Base-by-base conservation (phyloP, 2,113 vertebrate genomes). In the Platichthys flesus region DNA sequence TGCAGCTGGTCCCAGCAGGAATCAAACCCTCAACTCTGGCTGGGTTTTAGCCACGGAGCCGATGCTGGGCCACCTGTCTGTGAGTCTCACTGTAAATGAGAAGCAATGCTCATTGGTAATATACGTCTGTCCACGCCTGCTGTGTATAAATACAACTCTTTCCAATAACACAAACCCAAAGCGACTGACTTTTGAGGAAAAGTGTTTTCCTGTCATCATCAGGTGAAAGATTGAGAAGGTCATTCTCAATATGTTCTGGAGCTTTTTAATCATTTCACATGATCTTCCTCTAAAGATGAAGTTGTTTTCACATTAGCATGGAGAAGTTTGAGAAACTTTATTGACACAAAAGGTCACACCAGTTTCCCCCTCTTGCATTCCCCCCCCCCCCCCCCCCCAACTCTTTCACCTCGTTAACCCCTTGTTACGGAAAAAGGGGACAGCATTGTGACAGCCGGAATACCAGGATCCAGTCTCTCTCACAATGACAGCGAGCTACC, bases 11-110 rank as follows among this genome's bases (percentile, higher is more conserved):
- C 77, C 61, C 58, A 7, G 31, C 21, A 59, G 85, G 72, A 85
- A 56, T 70, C 54, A 7, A 15, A 67, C 71, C 79, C 52, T 81
- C 73, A 54, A 74, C 37, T 26, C 31, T 20, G 31, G 40, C 55
- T 57, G 57, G n/a, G 21, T 37, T 79, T 67, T 26, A 67, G 18
- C 40, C 49, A 0, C 16, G 24, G 54, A 55, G 71, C 15, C 15
- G 12, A 23, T 59, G 55, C 49, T 0, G 26, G 12, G 45, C 74
- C 84, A 87, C 75, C 78, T 88, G 84, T 87, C 54, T 54, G n/a
- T 47, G 16, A 69, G 59, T 57, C 23, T 51, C 63, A 51, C 71
- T 49, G 15, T 31, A 31, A 64, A 49, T 42, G 20, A 60, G 28
- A 31, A 60, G 66, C 52, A 60, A 47, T 1, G 6, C 3, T 49